phyloP scores from a whole-genome alignment of 2,797 vertebrate species.

The Gymnoscopelus braueri region DNA sequence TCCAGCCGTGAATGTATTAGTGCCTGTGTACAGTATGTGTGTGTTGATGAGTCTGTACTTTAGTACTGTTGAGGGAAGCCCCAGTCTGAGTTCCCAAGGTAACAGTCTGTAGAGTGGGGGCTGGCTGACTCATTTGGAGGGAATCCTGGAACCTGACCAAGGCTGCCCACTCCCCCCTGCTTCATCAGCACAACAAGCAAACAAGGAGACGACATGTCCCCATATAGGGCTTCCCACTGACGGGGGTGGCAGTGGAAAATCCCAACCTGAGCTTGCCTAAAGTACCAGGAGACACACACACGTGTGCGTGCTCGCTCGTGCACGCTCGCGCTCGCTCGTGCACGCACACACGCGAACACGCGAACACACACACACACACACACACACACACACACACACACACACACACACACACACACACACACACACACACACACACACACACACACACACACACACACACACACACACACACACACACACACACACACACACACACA shows the following conservation, averaged over 20 bases:
- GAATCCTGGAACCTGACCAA: constrained; percentile 86
- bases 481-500: constrained; percentile 27
- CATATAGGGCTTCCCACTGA: constrained; percentile 78
- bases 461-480: constrained; percentile 23
- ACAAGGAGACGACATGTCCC: constrained; percentile 81
- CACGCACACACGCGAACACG: too few relatives aligned
- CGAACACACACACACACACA: too few relatives aligned
- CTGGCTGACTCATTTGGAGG: constrained; percentile 87
- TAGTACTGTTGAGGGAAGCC: constrained; percentile 80
- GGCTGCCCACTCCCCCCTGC: constrained; percentile 84
- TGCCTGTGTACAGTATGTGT: constrained; percentile 51
- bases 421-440: constrained; percentile 7
- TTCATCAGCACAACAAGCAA: constrained; percentile 83
- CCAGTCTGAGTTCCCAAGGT: constrained; percentile 86
- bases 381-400: too few relatives aligned
- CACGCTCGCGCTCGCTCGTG: background rate
- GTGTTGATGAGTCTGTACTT: constrained; percentile 72
- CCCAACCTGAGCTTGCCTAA: constrained; percentile 64
- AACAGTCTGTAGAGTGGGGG: constrained; percentile 83
- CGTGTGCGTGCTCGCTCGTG: too few relatives aligned
- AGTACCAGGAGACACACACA: constrained; percentile 32
- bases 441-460: constrained; percentile 21
- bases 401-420: background rate
- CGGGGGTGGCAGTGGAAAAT: constrained; percentile 78
- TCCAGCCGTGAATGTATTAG: constrained; percentile 24